Conservation (phyloP, 2,888 invertebrate species). For the Agrilus cyanescens region DNA sequence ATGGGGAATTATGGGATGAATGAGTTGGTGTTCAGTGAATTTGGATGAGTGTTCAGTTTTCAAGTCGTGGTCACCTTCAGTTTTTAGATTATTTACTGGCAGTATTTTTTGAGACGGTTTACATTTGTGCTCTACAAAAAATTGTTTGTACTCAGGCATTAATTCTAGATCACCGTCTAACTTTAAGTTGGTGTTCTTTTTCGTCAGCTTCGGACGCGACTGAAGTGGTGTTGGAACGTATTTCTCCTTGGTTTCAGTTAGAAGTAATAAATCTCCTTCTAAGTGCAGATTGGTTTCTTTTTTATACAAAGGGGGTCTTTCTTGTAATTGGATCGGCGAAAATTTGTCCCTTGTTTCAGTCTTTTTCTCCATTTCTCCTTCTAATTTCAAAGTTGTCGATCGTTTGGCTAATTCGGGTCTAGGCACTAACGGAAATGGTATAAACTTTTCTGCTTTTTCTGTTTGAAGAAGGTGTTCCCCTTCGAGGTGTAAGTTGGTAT, state of each 20-base stretch:
- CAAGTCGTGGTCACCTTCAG: slow-evolving; percentile 36
- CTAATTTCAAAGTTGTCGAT: slow-evolving; percentile 27
- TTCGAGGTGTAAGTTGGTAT: slow-evolving; percentile 38
- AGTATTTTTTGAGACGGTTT: slow-evolving; percentile 22
- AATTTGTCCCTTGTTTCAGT: slow-evolving; percentile 41
- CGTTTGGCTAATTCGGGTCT: slow-evolving; percentile 35
- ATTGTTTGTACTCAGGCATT: slow-evolving; percentile 36
- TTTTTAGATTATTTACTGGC: slow-evolving; percentile 27
- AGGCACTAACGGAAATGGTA: slow-evolving; percentile 35
- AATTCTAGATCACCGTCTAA: slow-evolving; percentile 38
- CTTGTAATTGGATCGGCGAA: slow-evolving; percentile 34
- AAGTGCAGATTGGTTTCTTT: slow-evolving; percentile 37
- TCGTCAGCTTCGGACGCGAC: slow-evolving; percentile 33
- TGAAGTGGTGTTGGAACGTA: slow-evolving; percentile 35
- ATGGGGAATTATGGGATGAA: slow-evolving; percentile 29
- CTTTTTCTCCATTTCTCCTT: slow-evolving; percentile 34
- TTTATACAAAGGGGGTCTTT: slow-evolving; percentile 34
- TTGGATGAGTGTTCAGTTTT: slow-evolving; percentile 34
- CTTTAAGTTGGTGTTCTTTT: slow-evolving; percentile 35
- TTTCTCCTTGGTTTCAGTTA: slow-evolving; percentile 34
- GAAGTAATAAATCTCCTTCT: slow-evolving; percentile 34
- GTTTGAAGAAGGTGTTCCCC: slow-evolving; percentile 37
- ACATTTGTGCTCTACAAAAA: slow-evolving; percentile 26
- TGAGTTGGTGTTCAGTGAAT: slow-evolving; percentile 25
- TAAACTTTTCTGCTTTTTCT: slow-evolving; percentile 39